These are phyloP conservation scores for Trigoniulus corallinus DNA, from an alignment of 1,140 invertebrate species.

Conservation along the genomic window DNA sequence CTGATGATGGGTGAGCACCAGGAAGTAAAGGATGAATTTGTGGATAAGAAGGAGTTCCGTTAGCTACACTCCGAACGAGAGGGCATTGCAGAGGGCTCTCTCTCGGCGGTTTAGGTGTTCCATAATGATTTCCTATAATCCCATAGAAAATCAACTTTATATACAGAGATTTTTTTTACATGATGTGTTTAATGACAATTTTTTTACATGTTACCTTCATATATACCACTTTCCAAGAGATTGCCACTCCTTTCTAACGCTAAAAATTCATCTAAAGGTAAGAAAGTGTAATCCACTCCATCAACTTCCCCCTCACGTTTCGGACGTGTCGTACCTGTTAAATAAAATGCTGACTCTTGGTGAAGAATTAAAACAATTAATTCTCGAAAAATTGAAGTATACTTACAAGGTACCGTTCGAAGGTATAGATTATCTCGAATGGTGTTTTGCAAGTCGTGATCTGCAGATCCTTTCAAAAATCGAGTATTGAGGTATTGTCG, in stretches of 20 bases:
- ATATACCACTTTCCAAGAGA: constrained; percentile 47
- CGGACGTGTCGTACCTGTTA: constrained; percentile 40
- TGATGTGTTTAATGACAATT: neutral
- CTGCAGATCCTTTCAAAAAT: constrained; percentile 44
- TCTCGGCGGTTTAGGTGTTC: constrained; percentile 33
- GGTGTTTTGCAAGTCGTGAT: constrained; percentile 48
- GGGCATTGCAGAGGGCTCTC: constrained; percentile 20
- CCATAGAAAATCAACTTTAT: constrained; percentile 7
- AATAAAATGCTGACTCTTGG: constrained; percentile 3
- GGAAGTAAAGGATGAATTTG: constrained; percentile 24
- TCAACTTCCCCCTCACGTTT: constrained; percentile 42
- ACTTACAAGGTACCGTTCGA: constrained; percentile 44
- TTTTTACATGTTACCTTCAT: constrained; percentile 32
- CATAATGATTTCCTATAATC: constrained; percentile 37
- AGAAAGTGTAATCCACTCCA: constrained; percentile 47
- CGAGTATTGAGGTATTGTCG: constrained; percentile 40
- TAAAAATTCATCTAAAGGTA: constrained; percentile 39
- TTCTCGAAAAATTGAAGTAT: neutral
- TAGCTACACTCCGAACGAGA: constrained; percentile 12
- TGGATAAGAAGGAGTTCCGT: constrained; percentile 10
- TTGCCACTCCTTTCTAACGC: constrained; percentile 40
- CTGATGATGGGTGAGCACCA: constrained; percentile 35
- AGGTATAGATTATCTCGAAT: constrained; percentile 51
- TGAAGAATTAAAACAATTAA: too few species aligned
- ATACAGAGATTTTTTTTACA: neutral